Percentiles rank a stretch among this genome's conserved stretches.
phyloP scores from a whole-genome alignment of 2,113 vertebrate species.

The Pollachius pollachius region DNA sequence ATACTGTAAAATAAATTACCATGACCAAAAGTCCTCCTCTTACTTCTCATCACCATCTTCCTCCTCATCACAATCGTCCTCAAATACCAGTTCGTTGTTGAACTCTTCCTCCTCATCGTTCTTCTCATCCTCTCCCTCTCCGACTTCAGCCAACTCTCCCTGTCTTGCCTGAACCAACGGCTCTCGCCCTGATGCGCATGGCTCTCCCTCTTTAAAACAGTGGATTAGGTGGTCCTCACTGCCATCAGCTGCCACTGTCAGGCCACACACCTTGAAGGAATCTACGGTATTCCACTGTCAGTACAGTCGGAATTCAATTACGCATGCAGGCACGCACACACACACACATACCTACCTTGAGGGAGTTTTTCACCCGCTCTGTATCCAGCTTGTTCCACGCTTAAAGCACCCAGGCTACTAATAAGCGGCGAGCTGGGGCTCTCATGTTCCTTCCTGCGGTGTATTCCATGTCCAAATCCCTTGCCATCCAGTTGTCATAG shows the following conservation, averaged over 20 bases:
- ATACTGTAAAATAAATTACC: background rate
- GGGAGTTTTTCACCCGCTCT: too few species aligned
- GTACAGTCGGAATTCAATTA: too few species aligned
- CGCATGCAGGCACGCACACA: too few species aligned
- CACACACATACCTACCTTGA: too few species aligned
- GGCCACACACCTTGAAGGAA: constrained; percentile 8
- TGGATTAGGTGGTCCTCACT: constrained; percentile 6
- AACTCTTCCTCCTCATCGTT: background rate
- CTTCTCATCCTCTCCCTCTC: background rate
- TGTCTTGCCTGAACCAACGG: background rate
- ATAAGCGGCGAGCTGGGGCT: background rate
- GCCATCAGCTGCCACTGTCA: background rate
- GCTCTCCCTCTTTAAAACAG: constrained; percentile 18
- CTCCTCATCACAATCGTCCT: background rate
- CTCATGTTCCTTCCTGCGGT: too few species aligned
- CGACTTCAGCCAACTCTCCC: background rate
- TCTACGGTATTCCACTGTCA: background rate
- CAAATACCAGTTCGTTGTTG: background rate
- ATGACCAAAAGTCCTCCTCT: background rate
- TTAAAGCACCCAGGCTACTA: too few species aligned
- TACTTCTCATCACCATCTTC: background rate
- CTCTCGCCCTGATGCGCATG: constrained; percentile 7
- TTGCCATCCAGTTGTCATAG: too few species aligned
- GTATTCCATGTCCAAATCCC: too few species aligned
- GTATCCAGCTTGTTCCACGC: too few species aligned